Evolutionary conservation across 2,888 invertebrate genomes (phyloP), one percentile per base, ranked within the genome.

Genomic region (Adelognathus sp.): DNA sequence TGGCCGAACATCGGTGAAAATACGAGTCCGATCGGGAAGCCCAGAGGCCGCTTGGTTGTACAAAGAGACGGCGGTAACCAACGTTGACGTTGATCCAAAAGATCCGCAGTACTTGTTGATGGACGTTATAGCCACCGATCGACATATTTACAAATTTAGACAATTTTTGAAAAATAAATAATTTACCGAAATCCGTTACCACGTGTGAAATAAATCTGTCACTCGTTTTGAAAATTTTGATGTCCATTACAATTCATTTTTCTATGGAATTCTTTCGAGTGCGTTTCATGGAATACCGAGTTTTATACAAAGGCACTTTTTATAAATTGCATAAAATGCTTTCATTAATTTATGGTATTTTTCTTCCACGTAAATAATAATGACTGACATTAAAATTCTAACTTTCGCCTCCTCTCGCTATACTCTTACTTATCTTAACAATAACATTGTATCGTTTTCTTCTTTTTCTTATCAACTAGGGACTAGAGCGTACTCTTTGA

Each of bases 11-110:
- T 89, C 92, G 69, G 90, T 94, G 58, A 93, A 90, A 60, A 92
- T 96, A 81, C 92, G 93, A 71, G 93, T 95, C n/a, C 91, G 92
- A 63, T 92, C 92, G 78, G 95, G 95, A 18, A 93, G 94, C n/a
- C 86, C 89, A 1, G 94, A 93, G 87, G 92, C 92, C 86, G 91
- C 93, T 0, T 96, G 95, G 95, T 88, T 96, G 21, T 94, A 94
- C 83, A 94, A 94, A 86, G 93, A 95, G 88, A 92, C 94, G 0
- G 93, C 94, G 0, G 94, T 96, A 2, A 91, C 92, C 1, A 88
- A 92, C 14, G 91, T 92, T 1, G 86, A 88, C 36, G 92, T 92
- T 2, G 94, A 94, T 89, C 87, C 91, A 0, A 84, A 91, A 6
- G 90, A 94, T 88, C 85, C 90, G 1, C 93, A 95, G 82, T 92